A percentile compares a stretch with the other conserved stretches of the same genome.
Evolutionary conservation across 2,888 invertebrate species (phyloP).

Genomic region (Protodeltote pygarga): DNA sequence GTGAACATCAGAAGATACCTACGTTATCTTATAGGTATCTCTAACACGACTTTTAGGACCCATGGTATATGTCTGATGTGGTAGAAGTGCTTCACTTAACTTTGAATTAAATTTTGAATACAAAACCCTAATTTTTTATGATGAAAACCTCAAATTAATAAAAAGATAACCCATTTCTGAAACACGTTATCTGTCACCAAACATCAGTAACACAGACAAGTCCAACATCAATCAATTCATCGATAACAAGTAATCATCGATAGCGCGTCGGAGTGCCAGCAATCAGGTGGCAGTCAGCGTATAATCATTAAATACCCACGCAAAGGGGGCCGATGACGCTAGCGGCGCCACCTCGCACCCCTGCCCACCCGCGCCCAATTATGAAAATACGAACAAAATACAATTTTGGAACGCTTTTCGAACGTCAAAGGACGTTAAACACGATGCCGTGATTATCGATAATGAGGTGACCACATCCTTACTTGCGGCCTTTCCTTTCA

Average conservation of each 20-base stretch:
- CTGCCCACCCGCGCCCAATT: conserved; percentile 79
- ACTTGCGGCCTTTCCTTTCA: conserved; percentile 39
- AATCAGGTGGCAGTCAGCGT: conserved; percentile 86
- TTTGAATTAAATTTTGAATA: neutral
- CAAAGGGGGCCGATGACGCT: conserved; percentile 81
- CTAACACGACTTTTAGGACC: no score
- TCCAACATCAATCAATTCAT: conserved; percentile 53
- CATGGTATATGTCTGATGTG: no score
- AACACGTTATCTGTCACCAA: conserved; percentile 20
- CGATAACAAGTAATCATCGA: conserved; percentile 74
- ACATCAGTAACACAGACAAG: conserved; percentile 23
- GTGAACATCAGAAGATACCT: no score
- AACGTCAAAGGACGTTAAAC: conserved; percentile 68
- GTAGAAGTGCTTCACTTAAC: neutral
- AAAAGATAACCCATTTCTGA: conserved; percentile 1
- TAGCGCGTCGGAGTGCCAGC: conserved; percentile 67
- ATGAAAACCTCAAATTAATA: no score
- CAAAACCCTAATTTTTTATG: neutral
- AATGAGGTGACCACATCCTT: conserved; percentile 70
- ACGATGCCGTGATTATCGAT: conserved; percentile 67
- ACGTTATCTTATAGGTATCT: no score
- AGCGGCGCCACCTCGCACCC: conserved; percentile 71
- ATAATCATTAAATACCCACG: conserved; percentile 87
- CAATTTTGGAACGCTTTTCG: conserved; percentile 74
- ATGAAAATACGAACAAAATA: conserved; percentile 87